A percentile compares a stretch with the other conserved stretches of the same genome.
phyloP scores from a whole-genome alignment of 30 jellyfish, hydroid and myxozoan species.

The Hydractinia symbiolongicarpus region DNA sequence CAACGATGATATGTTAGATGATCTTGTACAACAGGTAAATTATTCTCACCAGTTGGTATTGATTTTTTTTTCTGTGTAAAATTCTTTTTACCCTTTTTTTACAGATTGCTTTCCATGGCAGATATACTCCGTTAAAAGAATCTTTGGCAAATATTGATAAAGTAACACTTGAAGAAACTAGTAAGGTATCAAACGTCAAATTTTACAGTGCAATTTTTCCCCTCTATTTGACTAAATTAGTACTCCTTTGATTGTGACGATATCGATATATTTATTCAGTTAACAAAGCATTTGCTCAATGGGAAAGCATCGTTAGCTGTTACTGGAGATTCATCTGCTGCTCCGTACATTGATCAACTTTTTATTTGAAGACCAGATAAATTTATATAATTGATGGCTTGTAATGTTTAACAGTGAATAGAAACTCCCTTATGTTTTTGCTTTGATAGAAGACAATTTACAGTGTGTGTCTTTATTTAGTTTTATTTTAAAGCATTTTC shows the following conservation, averaged over 20 bases:
- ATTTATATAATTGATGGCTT: no score
- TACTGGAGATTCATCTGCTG: neutral
- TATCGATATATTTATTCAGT: no score
- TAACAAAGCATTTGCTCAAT: neutral
- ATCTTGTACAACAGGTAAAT: conserved; percentile 74
- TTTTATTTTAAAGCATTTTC: no score
- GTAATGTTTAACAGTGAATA: no score
- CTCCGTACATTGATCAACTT: conserved; percentile 9
- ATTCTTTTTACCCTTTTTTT: no score
- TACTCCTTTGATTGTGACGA: no score
- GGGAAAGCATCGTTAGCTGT: neutral
- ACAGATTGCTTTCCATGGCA: neutral
- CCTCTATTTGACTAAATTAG: no score
- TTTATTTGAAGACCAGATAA: no score
- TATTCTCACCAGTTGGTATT: neutral
- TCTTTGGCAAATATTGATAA: neutral
- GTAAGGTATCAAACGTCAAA: neutral
- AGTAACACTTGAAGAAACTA: neutral
- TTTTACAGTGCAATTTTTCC: no score
- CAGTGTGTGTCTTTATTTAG: no score
- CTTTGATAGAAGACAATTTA: no score
- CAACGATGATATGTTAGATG: conserved; percentile 61
- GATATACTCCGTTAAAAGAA: neutral
- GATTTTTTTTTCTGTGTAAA: neutral
- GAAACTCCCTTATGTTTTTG: no score